phyloP scores from a whole-genome alignment of 2,797 vertebrate species.

The Tenualosa ilisha region DNA sequence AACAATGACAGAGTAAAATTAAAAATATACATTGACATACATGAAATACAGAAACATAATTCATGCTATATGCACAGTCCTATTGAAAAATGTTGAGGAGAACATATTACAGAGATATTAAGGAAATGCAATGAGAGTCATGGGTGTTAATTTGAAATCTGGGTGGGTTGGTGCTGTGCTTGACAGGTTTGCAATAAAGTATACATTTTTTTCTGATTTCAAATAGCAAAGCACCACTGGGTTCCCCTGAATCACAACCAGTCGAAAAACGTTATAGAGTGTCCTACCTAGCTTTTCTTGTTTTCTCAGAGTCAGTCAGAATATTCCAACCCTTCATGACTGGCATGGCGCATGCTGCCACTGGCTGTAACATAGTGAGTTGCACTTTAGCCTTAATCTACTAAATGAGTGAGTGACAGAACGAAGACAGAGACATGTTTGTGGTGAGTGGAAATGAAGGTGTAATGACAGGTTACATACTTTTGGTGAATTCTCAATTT shows the following conservation, averaged over 20 bases:
- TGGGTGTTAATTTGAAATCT: neutral
- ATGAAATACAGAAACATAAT: neutral
- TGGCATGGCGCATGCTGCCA: slow-evolving; percentile 86
- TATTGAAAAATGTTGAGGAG: neutral
- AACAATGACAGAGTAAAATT: neutral
- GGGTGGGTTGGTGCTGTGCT: neutral
- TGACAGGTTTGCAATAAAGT: neutral
- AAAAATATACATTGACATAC: neutral
- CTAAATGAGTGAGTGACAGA: neutral
- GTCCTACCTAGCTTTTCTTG: slow-evolving; percentile 81
- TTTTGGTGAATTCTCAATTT: slow-evolving; percentile 91
- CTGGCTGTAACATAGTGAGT: slow-evolving; percentile 70
- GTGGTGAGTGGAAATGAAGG: neutral
- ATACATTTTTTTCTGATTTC: too few species aligned
- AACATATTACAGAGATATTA: neutral
- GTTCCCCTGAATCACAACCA: neutral
- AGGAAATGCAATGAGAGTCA: neutral
- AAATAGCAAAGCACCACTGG: neutral
- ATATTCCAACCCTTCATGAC: slow-evolving; percentile 89
- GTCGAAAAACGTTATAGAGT: neutral
- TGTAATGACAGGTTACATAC: slow-evolving; percentile 47
- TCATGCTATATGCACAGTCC: neutral
- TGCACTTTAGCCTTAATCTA: neutral
- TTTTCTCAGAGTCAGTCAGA: slow-evolving; percentile 83
- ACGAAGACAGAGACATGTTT: neutral